phyloP scores from a whole-genome alignment of 2,113 vertebrate species.

The Apteryx mantelli region DNA sequence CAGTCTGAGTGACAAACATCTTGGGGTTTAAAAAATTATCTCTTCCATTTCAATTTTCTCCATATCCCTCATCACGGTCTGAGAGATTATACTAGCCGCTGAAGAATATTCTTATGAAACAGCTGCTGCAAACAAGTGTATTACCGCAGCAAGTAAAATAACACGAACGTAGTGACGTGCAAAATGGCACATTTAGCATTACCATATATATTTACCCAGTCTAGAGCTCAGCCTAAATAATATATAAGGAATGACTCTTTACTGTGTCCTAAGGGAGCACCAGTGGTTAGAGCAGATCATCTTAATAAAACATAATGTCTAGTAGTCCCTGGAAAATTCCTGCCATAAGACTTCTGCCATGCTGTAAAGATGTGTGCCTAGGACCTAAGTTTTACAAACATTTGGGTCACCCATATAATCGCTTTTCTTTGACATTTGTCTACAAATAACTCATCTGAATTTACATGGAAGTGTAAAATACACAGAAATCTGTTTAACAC shows the following conservation, averaged over 20 bases:
- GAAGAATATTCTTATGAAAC: slow-evolving; percentile 1
- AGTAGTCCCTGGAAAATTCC: slow-evolving; percentile 29
- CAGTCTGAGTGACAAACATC: not conserved
- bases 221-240: slow-evolving; percentile 32
- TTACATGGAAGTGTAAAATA: not conserved
- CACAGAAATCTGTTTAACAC: not conserved
- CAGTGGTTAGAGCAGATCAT: slow-evolving; percentile 52
- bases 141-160: slow-evolving; percentile 8
- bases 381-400: slow-evolving; percentile 9
- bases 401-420: not conserved
- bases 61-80: not conserved
- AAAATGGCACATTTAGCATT: slow-evolving; percentile 43
- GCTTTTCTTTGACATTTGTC: not conserved
- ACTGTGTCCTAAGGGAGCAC: slow-evolving; percentile 17
- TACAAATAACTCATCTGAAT: not conserved
- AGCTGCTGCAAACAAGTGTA: not conserved
- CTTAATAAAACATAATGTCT: slow-evolving; percentile 35
- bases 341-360: not conserved
- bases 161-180: not conserved
- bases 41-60: slow-evolving; percentile 8
- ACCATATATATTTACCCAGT: slow-evolving; percentile 49
- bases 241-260: slow-evolving; percentile 32
- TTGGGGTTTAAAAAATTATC: slow-evolving; percentile 8
- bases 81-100: not conserved
- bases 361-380: not conserved